Evolutionary conservation across 2,113 vertebrate genomes (phyloP).

Genomic region (Menidia beryllina): DNA sequence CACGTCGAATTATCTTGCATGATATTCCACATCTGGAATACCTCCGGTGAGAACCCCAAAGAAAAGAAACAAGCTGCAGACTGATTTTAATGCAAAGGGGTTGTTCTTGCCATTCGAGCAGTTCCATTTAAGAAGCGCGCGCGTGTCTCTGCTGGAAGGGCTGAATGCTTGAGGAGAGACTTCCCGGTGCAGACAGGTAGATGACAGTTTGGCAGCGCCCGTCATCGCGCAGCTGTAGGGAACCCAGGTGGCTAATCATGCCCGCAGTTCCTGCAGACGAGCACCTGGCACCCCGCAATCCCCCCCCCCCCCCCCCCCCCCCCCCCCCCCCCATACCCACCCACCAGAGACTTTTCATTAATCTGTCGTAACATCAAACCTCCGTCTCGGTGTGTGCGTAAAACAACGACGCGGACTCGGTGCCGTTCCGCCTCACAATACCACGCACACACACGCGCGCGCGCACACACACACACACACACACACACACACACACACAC

Average conservation of each 20-base stretch:
- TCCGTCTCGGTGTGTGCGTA: no score
- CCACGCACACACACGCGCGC: no score
- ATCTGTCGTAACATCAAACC: neutral
- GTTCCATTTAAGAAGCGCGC: neutral
- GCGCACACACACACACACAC: no score
- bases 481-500: no score
- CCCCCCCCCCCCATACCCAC: no score
- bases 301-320: no score
- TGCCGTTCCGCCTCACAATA: neutral
- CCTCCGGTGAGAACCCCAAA: no score
- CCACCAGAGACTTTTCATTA: neutral
- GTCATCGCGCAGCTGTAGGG: neutral
- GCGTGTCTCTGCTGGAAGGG: neutral
- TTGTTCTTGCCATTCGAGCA: neutral
- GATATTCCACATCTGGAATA: no score
- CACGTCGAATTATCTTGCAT: no score
- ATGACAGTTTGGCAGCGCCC: neutral
- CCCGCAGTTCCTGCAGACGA: neutral
- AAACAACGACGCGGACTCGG: neutral
- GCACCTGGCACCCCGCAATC: neutral
- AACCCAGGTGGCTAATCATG: neutral
- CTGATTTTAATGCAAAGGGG: neutral
- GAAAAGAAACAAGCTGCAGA: no score
- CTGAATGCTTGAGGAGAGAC: neutral
- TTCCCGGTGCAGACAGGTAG: neutral